Conservation (phyloP, 2,797 vertebrate species). For the Tangara arthus region DNA sequence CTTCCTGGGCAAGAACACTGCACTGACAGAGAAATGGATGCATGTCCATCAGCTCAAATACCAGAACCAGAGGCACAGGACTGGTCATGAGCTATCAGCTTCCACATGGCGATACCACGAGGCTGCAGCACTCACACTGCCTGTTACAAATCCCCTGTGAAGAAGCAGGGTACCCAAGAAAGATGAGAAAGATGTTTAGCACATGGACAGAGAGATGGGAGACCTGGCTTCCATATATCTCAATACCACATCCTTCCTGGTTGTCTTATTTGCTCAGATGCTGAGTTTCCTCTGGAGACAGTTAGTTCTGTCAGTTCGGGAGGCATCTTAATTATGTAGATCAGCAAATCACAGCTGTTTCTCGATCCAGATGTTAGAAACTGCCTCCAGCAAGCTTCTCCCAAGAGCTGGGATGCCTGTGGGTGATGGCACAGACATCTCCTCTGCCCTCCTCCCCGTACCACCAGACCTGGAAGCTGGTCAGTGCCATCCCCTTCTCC, state of each 20-base stretch:
- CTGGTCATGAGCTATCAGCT: background rate
- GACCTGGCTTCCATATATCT: background rate
- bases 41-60: background rate
- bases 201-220: background rate
- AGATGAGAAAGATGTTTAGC: background rate
- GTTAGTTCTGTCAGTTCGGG: background rate
- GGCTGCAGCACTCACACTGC: background rate
- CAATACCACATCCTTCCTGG: background rate
- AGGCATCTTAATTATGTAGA: background rate
- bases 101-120: background rate
- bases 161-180: background rate
- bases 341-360: constrained; percentile 17
- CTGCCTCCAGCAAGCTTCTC: background rate
- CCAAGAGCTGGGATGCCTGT: background rate
- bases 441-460: background rate
- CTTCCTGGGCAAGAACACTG: background rate
- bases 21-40: background rate
- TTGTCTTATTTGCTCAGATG: background rate
- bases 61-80: background rate
- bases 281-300: background rate
- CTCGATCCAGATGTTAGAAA: constrained; percentile 5
- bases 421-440: background rate
- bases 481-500: background rate
- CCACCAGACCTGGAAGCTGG: background rate
- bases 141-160: background rate